Evolutionary conservation across 2,797 vertebrate genomes (phyloP).

Genomic region (Phaenicophaeus curvirostris): DNA sequence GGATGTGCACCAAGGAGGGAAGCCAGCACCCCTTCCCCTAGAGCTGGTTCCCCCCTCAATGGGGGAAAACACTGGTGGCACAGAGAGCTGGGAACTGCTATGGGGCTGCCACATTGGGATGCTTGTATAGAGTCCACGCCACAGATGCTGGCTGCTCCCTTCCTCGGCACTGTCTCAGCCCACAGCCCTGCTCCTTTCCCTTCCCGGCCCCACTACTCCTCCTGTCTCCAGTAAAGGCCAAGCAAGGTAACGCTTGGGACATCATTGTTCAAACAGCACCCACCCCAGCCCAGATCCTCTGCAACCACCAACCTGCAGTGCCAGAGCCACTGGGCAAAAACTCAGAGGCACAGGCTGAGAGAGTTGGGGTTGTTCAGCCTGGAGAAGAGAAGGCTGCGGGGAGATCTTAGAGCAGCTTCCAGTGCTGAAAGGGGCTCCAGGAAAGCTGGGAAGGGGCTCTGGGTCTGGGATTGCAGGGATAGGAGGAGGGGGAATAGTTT

Average conservation of each 20-base stretch:
- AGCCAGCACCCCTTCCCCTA: no score
- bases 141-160: fast-evolving
- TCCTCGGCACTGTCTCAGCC: not conserved
- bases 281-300: not conserved
- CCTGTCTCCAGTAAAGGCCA: not conserved
- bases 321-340: not conserved
- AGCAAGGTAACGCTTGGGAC: not conserved
- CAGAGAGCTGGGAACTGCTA: not conserved
- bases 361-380: no score
- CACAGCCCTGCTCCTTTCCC: no score
- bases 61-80: fast-evolving
- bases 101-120: not conserved
- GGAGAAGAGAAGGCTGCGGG: no score
- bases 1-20: fast-evolving
- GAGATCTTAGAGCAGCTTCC: no score
- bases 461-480: no score
- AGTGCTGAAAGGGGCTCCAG: no score
- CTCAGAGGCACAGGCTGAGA: no score
- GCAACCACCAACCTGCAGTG: not conserved
- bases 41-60: not conserved
- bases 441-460: no score
- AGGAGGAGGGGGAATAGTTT: no score
- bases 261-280: not conserved
- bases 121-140: fast-evolving
- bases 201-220: not conserved